These are phyloP conservation scores for Nysson spinosus DNA, from an alignment of 2,888 invertebrate species.

Conservation along the genomic window DNA sequence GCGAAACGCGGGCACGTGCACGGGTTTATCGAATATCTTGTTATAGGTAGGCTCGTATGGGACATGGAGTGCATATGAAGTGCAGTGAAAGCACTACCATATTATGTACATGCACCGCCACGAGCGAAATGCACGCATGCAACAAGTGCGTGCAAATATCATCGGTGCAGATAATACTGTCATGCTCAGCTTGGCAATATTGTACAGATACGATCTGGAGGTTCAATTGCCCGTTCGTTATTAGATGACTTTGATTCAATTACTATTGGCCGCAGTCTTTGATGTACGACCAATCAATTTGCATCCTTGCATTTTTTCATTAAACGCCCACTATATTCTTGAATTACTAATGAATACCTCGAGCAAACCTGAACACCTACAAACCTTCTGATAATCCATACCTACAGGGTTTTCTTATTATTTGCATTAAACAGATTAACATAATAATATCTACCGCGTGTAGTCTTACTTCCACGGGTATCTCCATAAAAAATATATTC, in stretches of 20 bases:
- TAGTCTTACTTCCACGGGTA: no score
- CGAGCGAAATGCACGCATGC: conserved; percentile 72
- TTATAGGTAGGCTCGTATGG: conserved; percentile 72
- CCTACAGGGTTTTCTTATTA: no score
- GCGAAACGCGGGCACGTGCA: conserved; percentile 60
- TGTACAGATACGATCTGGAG: conserved; percentile 62
- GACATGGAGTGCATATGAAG: conserved; percentile 76
- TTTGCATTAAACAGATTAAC: no score
- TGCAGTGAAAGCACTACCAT: conserved; percentile 73
- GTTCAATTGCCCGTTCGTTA: conserved; percentile 70
- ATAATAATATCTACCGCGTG: no score
- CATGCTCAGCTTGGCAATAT: conserved; percentile 74
- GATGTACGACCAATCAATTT: conserved; percentile 24
- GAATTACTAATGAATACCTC: no score
- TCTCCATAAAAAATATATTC: no score
- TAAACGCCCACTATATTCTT: no score
- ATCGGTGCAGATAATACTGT: conserved; percentile 73
- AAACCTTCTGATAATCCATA: no score
- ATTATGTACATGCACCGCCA: conserved; percentile 70
- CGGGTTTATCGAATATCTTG: conserved; percentile 70
- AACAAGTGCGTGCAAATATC: conserved; percentile 76
- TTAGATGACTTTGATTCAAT: conserved; percentile 62
- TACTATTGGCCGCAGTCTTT: conserved; percentile 36
- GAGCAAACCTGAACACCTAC: no score
- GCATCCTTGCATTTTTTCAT: neutral